Percentiles rank a stretch among this genome's conserved stretches.
Conservation (phyloP, 2,113 vertebrate genomes). For the Oncorhynchus keta region DNA sequence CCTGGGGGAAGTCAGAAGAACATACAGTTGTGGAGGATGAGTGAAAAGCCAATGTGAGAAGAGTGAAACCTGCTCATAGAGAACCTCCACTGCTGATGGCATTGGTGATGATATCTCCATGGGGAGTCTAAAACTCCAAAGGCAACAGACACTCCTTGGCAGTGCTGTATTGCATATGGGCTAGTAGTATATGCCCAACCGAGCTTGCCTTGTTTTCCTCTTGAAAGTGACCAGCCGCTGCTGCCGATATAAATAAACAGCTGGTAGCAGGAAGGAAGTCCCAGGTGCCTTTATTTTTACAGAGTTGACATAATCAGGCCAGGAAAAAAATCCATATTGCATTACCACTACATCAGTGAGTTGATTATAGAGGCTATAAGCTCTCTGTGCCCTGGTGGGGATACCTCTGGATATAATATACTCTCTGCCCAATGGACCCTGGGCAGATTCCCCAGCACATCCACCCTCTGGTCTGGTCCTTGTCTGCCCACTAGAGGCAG, state of each 20-base stretch:
- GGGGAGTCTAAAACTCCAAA: background rate
- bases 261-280: background rate
- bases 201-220: too few relatives aligned
- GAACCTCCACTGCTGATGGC: background rate
- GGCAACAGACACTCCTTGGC: background rate
- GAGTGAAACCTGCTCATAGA: background rate
- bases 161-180: background rate
- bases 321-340: slow-evolving; percentile 53
- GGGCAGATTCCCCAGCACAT: background rate
- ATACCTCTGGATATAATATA: slow-evolving; percentile 1
- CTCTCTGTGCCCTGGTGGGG: background rate
- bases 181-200: background rate
- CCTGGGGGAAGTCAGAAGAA: too few relatives aligned
- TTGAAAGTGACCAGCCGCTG: background rate
- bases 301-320: slow-evolving; percentile 33
- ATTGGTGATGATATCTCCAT: background rate
- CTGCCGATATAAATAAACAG: background rate
- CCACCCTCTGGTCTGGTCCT: background rate
- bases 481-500: too few relatives aligned
- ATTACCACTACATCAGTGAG: slow-evolving; percentile 49
- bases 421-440: background rate
- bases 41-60: too few relatives aligned
- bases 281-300: slow-evolving; percentile 12
- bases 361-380: slow-evolving; percentile 14
- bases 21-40: too few relatives aligned